A percentile compares a stretch with the other conserved stretches of the same genome.
phyloP scores from a whole-genome alignment of 2,888 invertebrate genomes.

The Boloria euphrosyne region DNA sequence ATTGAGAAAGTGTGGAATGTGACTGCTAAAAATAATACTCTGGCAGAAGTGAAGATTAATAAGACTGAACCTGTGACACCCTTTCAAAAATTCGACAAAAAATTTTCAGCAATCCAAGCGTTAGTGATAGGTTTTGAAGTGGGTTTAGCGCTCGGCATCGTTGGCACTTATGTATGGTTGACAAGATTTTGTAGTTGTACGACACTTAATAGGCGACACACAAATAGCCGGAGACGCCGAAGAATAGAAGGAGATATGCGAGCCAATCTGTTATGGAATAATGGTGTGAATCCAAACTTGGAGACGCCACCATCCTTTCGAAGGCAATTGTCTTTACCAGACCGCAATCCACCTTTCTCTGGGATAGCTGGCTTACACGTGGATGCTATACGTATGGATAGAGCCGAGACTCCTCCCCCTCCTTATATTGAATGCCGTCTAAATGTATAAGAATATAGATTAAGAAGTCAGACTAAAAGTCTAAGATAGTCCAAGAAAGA shows the following conservation, averaged over 20 bases:
- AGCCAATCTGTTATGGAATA: slow-evolving; percentile 68
- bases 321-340: slow-evolving; percentile 62
- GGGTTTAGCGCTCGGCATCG: slow-evolving; percentile 70
- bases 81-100: slow-evolving; percentile 66
- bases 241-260: slow-evolving; percentile 64
- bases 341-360: slow-evolving; percentile 53
- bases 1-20: slow-evolving; percentile 71
- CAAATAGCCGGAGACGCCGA: slow-evolving; percentile 49
- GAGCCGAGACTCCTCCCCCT: slow-evolving; percentile 72
- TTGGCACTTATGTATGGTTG: slow-evolving; percentile 73
- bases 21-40: slow-evolving; percentile 51
- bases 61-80: slow-evolving; percentile 55
- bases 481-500: no score
- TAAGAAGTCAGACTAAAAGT: no score
- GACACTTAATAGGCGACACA: slow-evolving; percentile 49
- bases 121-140: slow-evolving; percentile 71
- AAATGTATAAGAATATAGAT: slow-evolving; percentile 47
- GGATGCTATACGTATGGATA: slow-evolving; percentile 59
- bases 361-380: slow-evolving; percentile 50
- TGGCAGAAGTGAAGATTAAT: slow-evolving; percentile 41
- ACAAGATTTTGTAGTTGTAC: slow-evolving; percentile 62
- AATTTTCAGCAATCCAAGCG: slow-evolving; percentile 72
- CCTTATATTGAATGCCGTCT: slow-evolving; percentile 71
- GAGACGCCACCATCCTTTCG: slow-evolving; percentile 71
- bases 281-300: slow-evolving; percentile 60